A percentile compares a stretch with the other conserved stretches of the same genome.
These are phyloP conservation scores for Cacatua alba DNA, from an alignment of 2,113 vertebrate genomes.

Conservation along the genomic window DNA sequence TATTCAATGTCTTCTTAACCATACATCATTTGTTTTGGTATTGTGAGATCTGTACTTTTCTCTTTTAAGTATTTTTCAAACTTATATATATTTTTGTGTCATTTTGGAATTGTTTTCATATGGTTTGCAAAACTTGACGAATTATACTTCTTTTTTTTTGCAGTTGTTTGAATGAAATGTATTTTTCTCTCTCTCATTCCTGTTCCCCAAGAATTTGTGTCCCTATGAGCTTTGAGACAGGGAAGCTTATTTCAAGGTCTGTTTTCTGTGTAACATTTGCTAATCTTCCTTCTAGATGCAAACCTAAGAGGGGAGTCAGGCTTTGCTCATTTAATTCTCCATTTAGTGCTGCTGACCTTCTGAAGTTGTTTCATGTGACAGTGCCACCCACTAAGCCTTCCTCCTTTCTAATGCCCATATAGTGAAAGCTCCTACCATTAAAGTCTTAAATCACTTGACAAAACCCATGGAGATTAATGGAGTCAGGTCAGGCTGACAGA, in stretches of 20 bases:
- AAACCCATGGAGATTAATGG: background rate
- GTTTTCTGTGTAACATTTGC: constrained; percentile 5
- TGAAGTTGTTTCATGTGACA: background rate
- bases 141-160: constrained; percentile 43
- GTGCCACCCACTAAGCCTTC: background rate
- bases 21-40: constrained; percentile 45
- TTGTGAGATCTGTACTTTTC: constrained; percentile 63
- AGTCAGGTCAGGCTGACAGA: background rate
- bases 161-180: constrained; percentile 32
- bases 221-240: background rate
- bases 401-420: background rate
- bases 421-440: background rate
- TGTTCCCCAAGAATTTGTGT: background rate
- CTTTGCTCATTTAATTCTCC: background rate
- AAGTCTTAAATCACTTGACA: background rate
- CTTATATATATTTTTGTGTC: constrained; percentile 67
- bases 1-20: constrained; percentile 51
- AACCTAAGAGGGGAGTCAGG: background rate
- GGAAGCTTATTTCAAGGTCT: constrained; percentile 3
- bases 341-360: background rate
- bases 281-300: constrained; percentile 7
- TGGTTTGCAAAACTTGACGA: constrained; percentile 58
- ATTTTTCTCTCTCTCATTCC: constrained; percentile 26
- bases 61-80: constrained; percentile 56
- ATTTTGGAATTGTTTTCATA: constrained; percentile 63